These are phyloP conservation scores for Syngnathus acus DNA, from an alignment of 2,797 vertebrate species.

Conservation along the genomic window DNA sequence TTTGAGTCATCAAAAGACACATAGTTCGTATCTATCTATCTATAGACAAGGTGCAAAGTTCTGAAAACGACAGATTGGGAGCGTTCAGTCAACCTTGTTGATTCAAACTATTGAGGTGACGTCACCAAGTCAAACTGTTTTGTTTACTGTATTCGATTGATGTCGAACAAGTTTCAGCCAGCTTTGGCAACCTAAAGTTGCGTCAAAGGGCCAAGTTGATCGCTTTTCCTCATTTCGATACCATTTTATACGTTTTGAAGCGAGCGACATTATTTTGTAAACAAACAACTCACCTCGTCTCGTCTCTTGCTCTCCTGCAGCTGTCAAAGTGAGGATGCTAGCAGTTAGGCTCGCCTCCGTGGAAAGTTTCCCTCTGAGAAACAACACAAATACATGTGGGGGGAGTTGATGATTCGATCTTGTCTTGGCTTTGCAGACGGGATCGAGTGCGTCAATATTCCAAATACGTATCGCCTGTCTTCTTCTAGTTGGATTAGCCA, in stretches of 20 bases:
- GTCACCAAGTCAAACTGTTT: not conserved
- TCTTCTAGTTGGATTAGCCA: not conserved
- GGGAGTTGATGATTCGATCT: not conserved
- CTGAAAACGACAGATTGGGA: not conserved
- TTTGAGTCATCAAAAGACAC: not conserved
- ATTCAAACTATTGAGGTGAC: too few relatives aligned
- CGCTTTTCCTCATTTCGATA: not conserved
- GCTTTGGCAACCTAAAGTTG: not conserved
- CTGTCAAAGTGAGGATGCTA: constrained; percentile 38
- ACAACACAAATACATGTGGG: not conserved
- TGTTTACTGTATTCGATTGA: not conserved
- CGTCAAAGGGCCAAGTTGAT: too few relatives aligned
- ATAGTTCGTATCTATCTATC: not conserved
- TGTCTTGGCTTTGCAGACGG: not conserved
- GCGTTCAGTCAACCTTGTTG: not conserved
- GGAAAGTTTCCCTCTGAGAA: not conserved
- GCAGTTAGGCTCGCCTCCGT: constrained; percentile 3
- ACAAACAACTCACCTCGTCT: constrained; percentile 29
- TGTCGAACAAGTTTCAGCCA: not conserved
- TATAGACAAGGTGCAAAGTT: not conserved
- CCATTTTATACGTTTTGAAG: not conserved
- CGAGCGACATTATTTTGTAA: not conserved
- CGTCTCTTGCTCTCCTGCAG: constrained; percentile 4
- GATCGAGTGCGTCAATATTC: not conserved
- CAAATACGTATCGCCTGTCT: not conserved